These are phyloP conservation scores for Gymnobelideus leadbeateri DNA, from an alignment of 2,113 vertebrate species.

Conservation along the genomic window DNA sequence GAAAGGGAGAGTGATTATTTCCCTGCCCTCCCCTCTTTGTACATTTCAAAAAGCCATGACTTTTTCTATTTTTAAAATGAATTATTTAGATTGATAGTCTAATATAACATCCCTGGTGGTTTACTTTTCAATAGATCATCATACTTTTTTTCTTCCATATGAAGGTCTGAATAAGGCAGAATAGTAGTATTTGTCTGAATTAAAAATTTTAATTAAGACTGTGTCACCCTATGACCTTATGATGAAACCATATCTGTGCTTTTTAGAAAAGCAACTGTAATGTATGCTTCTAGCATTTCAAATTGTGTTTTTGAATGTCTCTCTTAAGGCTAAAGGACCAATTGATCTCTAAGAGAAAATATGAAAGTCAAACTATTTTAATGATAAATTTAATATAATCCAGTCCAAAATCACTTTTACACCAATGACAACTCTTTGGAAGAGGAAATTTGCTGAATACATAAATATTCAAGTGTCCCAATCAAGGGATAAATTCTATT, in stretches of 20 bases:
- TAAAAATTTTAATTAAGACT: constrained; percentile 31
- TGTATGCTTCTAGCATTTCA: not conserved
- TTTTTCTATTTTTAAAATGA: not conserved
- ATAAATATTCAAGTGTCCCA: not conserved
- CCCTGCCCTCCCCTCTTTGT: not conserved
- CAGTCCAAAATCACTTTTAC: constrained; percentile 8
- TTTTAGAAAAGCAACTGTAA: not conserved
- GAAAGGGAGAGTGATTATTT: constrained; percentile 25
- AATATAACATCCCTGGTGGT: constrained; percentile 23
- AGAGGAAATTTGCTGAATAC: not conserved
- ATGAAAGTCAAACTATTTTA: not conserved
- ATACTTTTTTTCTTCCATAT: constrained; percentile 32
- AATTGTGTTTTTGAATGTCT: not conserved
- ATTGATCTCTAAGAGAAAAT: not conserved
- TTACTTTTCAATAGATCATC: constrained; percentile 31
- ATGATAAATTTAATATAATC: constrained; percentile 26
- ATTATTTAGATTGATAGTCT: constrained; percentile 31
- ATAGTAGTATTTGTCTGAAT: constrained; percentile 34
- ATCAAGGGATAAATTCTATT: not conserved
- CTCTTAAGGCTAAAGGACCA: not conserved
- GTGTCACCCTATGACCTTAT: not conserved
- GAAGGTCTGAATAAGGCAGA: constrained; percentile 34
- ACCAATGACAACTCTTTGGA: not conserved
- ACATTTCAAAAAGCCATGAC: not conserved
- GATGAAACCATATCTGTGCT: not conserved